Evolutionary conservation across 1,140 invertebrate species (phyloP).

Genomic region (Phymastichus coffea): DNA sequence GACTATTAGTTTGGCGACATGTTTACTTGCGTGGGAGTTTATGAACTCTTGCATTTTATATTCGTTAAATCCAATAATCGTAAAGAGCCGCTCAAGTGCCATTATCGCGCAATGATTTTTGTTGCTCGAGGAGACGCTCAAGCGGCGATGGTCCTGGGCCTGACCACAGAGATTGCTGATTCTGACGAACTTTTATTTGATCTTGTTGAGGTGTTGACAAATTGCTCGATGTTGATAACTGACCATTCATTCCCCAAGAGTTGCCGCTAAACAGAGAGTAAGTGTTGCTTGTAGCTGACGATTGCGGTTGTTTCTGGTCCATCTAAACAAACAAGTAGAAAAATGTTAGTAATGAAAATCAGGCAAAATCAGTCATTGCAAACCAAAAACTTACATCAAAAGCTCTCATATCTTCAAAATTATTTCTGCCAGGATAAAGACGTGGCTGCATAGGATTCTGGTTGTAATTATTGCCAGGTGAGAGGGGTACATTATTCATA

Average conservation of each 20-base stretch:
- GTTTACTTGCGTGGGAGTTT: too few relatives aligned
- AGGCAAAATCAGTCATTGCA: background rate
- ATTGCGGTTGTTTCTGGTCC: conserved; percentile 40
- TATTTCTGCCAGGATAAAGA: conserved; percentile 33
- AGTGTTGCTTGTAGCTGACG: conserved; percentile 54
- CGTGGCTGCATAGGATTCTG: conserved; percentile 31
- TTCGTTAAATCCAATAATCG: too few relatives aligned
- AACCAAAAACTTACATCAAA: conserved; percentile 37
- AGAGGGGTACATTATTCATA: conserved; percentile 32
- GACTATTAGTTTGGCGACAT: conserved; percentile 17
- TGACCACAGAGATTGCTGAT: conserved; percentile 74
- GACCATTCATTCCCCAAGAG: conserved; percentile 48
- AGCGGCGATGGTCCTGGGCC: conserved; percentile 75
- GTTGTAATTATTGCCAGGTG: conserved; percentile 39
- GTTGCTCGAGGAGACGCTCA: conserved; percentile 77
- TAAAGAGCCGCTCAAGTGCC: conserved; percentile 47
- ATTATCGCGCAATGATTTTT: conserved; percentile 64
- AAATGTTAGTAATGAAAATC: conserved; percentile 3
- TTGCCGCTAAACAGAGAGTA: conserved; percentile 71
- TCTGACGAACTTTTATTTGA: conserved; percentile 39
- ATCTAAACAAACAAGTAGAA: conserved; percentile 30
- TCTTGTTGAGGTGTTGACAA: conserved; percentile 27
- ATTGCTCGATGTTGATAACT: conserved; percentile 24
- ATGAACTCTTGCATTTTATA: too few relatives aligned
- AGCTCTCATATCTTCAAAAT: conserved; percentile 36